These are phyloP conservation scores for Dufourea novaeangliae DNA, from an alignment of 1,140 invertebrate species.

Conservation along the genomic window DNA sequence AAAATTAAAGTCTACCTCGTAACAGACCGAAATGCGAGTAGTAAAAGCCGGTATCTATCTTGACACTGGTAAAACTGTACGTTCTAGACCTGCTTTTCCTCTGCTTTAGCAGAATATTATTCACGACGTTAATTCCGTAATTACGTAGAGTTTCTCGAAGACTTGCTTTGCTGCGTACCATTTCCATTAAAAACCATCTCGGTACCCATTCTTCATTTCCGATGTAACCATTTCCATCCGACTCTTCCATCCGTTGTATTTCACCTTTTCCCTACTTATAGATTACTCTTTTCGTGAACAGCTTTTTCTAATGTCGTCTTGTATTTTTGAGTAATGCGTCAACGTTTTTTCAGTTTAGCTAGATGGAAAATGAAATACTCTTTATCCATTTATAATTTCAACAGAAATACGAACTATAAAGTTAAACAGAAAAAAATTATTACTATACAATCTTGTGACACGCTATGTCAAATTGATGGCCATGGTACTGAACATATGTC, in stretches of 20 bases:
- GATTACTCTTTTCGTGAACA: neutral
- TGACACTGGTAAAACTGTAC: neutral
- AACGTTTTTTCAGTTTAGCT: neutral
- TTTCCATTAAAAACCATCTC: constrained; percentile 6
- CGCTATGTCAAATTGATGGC: too few species aligned
- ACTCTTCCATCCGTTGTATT: neutral
- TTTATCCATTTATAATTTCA: too few species aligned
- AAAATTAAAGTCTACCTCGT: too few species aligned
- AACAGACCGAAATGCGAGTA: too few species aligned
- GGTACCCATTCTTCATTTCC: constrained; percentile 4
- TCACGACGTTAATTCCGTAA: neutral
- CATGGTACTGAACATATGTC: too few species aligned
- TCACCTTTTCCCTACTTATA: neutral
- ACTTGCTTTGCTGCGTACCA: neutral
- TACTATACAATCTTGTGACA: too few species aligned
- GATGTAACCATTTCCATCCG: neutral
- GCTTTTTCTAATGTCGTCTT: neutral
- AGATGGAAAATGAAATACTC: too few species aligned
- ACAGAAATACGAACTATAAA: too few species aligned
- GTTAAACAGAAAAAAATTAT: too few species aligned
- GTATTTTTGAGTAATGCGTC: neutral
- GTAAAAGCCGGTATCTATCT: neutral
- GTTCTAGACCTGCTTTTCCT: neutral
- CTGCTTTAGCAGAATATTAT: neutral
- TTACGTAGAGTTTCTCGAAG: constrained; percentile 3